A percentile compares a stretch with the other conserved stretches of the same genome.
These are phyloP conservation scores for Orbicella faveolata DNA, from an alignment of 64 coral and sea anemone species.

Conservation along the genomic window DNA sequence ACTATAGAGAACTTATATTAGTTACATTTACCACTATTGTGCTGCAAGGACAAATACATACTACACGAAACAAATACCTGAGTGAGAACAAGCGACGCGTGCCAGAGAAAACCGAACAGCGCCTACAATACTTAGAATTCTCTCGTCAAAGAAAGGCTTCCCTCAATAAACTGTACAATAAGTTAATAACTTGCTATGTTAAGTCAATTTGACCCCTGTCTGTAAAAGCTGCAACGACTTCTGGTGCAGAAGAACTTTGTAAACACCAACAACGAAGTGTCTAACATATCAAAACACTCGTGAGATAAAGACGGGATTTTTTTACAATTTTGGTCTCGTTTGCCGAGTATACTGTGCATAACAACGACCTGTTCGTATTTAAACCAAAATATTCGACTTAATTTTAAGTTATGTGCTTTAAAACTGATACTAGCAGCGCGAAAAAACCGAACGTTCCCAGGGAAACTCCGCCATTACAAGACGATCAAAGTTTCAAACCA, in stretches of 20 bases:
- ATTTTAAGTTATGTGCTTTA: too few relatives aligned
- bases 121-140: not conserved
- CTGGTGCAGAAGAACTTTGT: too few relatives aligned
- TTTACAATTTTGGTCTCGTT: too few relatives aligned
- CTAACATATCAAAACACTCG: too few relatives aligned
- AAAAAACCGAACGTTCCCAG: not conserved
- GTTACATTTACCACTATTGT: not conserved
- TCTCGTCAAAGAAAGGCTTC: not conserved
- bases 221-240: too few relatives aligned
- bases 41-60: not conserved
- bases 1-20: too few relatives aligned
- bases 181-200: not conserved
- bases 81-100: not conserved
- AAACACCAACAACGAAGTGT: too few relatives aligned
- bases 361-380: too few relatives aligned
- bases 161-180: not conserved
- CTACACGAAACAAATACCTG: slow-evolving; percentile 11
- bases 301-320: too few relatives aligned
- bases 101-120: not conserved
- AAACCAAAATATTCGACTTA: too few relatives aligned
- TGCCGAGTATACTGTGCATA: too few relatives aligned
- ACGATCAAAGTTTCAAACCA: not conserved
- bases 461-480: not conserved
- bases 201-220: not conserved
- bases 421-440: not conserved